Percentiles rank a stretch among this genome's conserved stretches.
These are phyloP conservation scores for Orthonyx spaldingii DNA, from an alignment of 2,113 vertebrate genomes.

Conservation along the genomic window DNA sequence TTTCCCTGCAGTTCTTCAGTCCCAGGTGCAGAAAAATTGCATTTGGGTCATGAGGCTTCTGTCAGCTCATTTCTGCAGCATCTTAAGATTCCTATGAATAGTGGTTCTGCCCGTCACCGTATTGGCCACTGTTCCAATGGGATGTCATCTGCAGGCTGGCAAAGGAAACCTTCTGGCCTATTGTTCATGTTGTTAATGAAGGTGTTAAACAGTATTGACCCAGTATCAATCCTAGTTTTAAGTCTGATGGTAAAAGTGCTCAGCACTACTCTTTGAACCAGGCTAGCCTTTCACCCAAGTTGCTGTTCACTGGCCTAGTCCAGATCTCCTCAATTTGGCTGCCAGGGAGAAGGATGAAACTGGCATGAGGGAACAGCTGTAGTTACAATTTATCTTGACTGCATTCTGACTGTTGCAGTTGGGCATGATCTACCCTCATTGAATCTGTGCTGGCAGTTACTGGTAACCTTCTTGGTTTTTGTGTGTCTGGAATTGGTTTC, in stretches of 20 bases:
- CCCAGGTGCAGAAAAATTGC: neutral
- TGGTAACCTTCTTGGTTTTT: neutral
- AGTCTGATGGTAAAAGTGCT: neutral
- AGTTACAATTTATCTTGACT: neutral
- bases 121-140: neutral
- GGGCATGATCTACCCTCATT: neutral
- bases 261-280: neutral
- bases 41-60: neutral
- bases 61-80: neutral
- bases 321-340: neutral
- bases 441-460: neutral
- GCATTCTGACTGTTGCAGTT: neutral
- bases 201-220: neutral
- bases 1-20: neutral
- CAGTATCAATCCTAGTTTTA: neutral
- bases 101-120: neutral
- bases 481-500: neutral
- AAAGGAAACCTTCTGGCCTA: neutral
- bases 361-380: neutral
- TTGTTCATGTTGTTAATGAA: neutral
- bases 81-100: neutral
- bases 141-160: neutral
- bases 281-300: neutral
- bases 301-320: neutral
- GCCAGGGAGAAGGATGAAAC: neutral